Evolutionary conservation across 2,113 vertebrate species (phyloP), one percentile per base, ranked within the genome.

Genomic region (Gadus macrocephalus): DNA sequence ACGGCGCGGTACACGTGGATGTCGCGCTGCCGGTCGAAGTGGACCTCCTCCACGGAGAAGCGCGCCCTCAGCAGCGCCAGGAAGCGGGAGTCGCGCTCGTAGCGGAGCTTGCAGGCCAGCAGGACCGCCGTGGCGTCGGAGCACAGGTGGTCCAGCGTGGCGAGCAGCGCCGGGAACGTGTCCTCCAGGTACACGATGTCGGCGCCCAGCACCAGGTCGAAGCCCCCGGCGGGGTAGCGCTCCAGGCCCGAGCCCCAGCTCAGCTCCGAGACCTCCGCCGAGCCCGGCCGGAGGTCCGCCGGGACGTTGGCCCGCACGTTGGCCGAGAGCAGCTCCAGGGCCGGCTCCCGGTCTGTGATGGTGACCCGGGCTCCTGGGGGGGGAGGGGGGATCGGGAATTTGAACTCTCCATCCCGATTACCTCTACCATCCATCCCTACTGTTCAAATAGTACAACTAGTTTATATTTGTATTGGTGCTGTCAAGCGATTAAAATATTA

Each of bases 131-230:
- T 90, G 25, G 55, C 17, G 53, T 89, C 90, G 0, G 93, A 90
- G 78, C 95, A 93, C 71, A 99, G 84, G 81, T 98, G 88, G 63
- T 93, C 89, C 81, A 99, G 76, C 0, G 97, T 98, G 56, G 81
- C 82, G 71, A 98, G 91, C 76, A 99, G 92, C 0, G 93, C 91
- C 8, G 73, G 71, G 66, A 98, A 98, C 0, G 96, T 98, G 83
- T 98, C 94, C 86, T 97, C 95, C 85, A 99, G 88, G 83, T 99
- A 99, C 58, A 99, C 89, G 0, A 99, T 95, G 86, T 98, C 97
- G 0, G 97, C 96, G 59, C 97, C 97, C 63, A 98, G 86, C 17
- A 98, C 77, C 14, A 98, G 71, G 58, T 98, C 95, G 74, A 93
- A 98, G 2, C 90, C 86, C 69, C 92, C 93, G 0, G 89, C 67